Percentiles rank a stretch among this genome's conserved stretches.
phyloP scores from a whole-genome alignment of 1,140 invertebrate species.

The Pissodes strobi region DNA sequence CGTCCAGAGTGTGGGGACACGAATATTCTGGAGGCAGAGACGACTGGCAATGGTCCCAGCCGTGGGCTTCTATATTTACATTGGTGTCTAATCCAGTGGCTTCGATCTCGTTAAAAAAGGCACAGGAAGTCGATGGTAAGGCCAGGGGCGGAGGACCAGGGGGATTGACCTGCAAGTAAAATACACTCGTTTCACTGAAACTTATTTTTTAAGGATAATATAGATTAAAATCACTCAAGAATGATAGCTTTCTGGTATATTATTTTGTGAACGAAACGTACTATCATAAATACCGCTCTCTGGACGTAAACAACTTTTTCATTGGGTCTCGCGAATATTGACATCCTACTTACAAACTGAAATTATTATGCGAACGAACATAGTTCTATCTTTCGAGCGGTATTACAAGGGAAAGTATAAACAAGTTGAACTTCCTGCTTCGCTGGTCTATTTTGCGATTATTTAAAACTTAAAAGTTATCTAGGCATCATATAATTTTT shows the following conservation, averaged over 20 bases:
- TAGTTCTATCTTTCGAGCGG: slow-evolving; percentile 32
- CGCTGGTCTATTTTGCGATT: no score
- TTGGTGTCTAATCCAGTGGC: slow-evolving; percentile 3
- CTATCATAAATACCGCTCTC: slow-evolving; percentile 9
- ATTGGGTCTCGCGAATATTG: slow-evolving; percentile 21
- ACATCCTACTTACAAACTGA: slow-evolving; percentile 36
- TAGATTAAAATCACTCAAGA: no score
- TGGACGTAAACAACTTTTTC: slow-evolving; percentile 17
- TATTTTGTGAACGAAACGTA: slow-evolving; percentile 10
- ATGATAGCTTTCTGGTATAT: no score
- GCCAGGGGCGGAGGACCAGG: slow-evolving; percentile 8
- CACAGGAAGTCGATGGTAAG: slow-evolving; percentile 24
- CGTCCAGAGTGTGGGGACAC: slow-evolving; percentile 36
- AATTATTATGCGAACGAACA: slow-evolving; percentile 35
- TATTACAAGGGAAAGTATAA: slow-evolving; percentile 43
- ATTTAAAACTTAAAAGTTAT: no score
- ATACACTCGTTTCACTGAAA: no score
- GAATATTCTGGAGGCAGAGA: slow-evolving; percentile 13
- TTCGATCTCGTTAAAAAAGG: slow-evolving; percentile 21
- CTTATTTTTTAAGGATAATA: slow-evolving; percentile 9
- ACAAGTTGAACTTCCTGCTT: slow-evolving; percentile 38
- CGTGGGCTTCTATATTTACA: slow-evolving; percentile 37
- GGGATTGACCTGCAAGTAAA: slow-evolving; percentile 40
- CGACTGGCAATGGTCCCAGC: slow-evolving; percentile 33
- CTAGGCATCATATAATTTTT: no score